Conservation (phyloP, 2,113 vertebrate species). For the Spilogale gracilis region DNA sequence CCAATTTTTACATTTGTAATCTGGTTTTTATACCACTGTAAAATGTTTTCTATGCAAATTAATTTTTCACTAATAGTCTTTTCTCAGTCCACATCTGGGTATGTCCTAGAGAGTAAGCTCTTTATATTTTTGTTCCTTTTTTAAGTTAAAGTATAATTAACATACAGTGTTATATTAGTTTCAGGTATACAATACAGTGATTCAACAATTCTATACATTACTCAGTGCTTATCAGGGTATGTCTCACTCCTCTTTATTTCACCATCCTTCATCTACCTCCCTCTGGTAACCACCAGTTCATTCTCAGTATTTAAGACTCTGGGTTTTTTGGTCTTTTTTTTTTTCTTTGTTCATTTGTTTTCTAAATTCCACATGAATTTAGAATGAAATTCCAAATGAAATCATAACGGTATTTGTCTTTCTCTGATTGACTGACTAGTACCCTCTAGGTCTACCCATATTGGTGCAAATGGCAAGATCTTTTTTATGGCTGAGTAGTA, state of each 20-base stretch:
- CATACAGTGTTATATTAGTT: too few relatives aligned
- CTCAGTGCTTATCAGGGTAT: not conserved
- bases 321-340: not conserved
- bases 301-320: not conserved
- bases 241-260: too few relatives aligned
- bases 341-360: not conserved
- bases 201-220: too few relatives aligned
- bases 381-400: too few relatives aligned
- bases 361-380: too few relatives aligned
- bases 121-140: too few relatives aligned
- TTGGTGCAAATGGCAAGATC: too few relatives aligned
- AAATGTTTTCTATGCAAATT: not conserved
- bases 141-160: too few relatives aligned
- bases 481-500: not conserved
- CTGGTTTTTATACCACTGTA: not conserved
- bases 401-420: too few relatives aligned
- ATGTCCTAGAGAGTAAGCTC: not conserved
- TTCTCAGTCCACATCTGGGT: not conserved
- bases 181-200: too few relatives aligned
- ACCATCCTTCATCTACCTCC: not conserved
- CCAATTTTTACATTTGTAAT: not conserved
- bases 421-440: too few relatives aligned
- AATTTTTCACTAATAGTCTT: not conserved
- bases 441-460: too few relatives aligned
- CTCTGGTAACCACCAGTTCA: not conserved